Conservation (phyloP, 2,113 vertebrate species). For the Elaphurus davidianus region DNA sequence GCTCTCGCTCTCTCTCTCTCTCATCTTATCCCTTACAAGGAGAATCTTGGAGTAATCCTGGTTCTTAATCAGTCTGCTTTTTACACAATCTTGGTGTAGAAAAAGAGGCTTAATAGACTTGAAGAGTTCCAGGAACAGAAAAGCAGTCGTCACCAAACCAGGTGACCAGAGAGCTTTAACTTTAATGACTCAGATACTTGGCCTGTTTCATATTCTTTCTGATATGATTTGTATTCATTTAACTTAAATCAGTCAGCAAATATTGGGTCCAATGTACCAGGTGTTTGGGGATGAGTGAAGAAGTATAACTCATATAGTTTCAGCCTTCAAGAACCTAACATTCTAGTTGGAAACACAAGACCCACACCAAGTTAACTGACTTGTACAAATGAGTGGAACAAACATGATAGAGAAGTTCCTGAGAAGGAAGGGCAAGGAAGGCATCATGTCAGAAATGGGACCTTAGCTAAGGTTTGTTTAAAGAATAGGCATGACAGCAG, state of each 20-base stretch:
- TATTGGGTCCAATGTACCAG: slow-evolving; percentile 34
- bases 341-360: slow-evolving; percentile 29
- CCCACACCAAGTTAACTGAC: neutral
- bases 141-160: slow-evolving; percentile 36
- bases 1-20: neutral
- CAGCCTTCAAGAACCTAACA: neutral
- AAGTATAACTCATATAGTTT: slow-evolving; percentile 17
- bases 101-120: slow-evolving; percentile 44
- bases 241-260: slow-evolving; percentile 22
- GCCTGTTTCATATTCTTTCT: slow-evolving; percentile 42
- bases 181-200: slow-evolving; percentile 30
- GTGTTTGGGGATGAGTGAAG: slow-evolving; percentile 13
- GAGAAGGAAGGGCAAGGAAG: slow-evolving; percentile 6
- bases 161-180: slow-evolving; percentile 40
- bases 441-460: slow-evolving; percentile 4
- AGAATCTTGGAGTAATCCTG: slow-evolving; percentile 39
- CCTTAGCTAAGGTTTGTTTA: slow-evolving; percentile 24
- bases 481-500: neutral
- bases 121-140: slow-evolving; percentile 28
- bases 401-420: neutral
- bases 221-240: slow-evolving; percentile 42
- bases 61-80: slow-evolving; percentile 41
- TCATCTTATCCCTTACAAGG: slow-evolving; percentile 46
- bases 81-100: slow-evolving; percentile 39
- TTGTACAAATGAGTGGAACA: neutral